Evolutionary conservation across 2,113 vertebrate species (phyloP).

Genomic region (Actinemys pallida): DNA sequence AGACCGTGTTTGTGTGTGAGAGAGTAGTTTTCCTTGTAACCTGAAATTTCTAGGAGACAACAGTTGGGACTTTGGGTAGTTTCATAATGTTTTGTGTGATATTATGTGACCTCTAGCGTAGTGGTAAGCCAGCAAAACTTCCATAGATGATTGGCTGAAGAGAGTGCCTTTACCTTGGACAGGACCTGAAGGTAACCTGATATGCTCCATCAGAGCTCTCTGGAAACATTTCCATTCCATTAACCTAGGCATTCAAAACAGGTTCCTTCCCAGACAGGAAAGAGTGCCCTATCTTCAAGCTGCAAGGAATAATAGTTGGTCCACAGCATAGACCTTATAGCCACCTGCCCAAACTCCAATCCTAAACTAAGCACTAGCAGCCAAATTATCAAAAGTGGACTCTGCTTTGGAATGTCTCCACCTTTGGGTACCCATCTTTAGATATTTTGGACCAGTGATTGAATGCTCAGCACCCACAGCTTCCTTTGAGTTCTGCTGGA

Average conservation of each 20-base stretch:
- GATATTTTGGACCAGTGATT: background rate
- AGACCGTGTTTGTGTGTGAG: background rate
- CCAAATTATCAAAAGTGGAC: background rate
- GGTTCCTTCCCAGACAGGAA: background rate
- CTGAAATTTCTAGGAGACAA: background rate
- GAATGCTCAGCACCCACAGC: background rate
- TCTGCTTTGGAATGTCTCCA: background rate
- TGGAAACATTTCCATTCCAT: background rate
- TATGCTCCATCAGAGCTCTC: background rate
- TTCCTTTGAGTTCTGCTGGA: background rate
- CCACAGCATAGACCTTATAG: background rate
- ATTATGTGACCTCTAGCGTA: background rate
- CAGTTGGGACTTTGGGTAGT: background rate
- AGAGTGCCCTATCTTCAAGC: background rate
- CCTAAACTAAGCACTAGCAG: background rate
- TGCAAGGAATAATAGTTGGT: background rate
- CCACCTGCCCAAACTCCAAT: background rate
- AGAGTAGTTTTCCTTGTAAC: background rate
- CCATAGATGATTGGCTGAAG: background rate
- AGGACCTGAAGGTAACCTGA: background rate
- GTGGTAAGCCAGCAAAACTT: background rate
- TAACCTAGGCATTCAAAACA: background rate
- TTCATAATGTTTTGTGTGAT: background rate
- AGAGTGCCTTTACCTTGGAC: background rate
- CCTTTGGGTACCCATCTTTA: background rate